Evolutionary conservation across 2,113 vertebrate genomes (phyloP).

Genomic region (Bubalus kerabau): DNA sequence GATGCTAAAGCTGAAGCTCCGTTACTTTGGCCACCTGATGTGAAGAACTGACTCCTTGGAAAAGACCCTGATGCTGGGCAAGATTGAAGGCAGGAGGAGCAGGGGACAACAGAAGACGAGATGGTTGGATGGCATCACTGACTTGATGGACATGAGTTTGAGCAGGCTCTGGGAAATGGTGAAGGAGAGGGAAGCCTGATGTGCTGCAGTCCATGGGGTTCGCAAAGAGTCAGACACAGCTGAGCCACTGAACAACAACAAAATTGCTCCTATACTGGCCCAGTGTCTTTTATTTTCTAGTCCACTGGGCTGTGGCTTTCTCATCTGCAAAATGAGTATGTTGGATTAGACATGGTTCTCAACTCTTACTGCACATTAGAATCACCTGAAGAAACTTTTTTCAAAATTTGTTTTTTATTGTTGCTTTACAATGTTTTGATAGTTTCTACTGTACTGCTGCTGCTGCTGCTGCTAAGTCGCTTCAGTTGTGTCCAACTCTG

Average conservation of each 20-base stretch:
- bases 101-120: fast-evolving
- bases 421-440: background rate
- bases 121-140: background rate
- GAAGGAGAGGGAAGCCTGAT: background rate
- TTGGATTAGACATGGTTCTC: background rate
- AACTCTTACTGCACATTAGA: background rate
- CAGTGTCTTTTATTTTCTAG: background rate
- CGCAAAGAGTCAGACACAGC: background rate
- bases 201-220: background rate
- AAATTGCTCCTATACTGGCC: background rate
- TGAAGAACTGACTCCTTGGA: background rate
- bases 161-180: background rate
- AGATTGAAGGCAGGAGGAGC: background rate
- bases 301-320: background rate
- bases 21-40: background rate
- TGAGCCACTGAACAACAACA: background rate
- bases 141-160: background rate
- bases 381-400: background rate
- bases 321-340: background rate
- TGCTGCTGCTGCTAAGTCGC: too few relatives aligned
- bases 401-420: background rate
- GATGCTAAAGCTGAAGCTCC: background rate
- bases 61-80: background rate
- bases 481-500: too few relatives aligned
- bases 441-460: background rate